These are phyloP conservation scores for Coenonympha arcania DNA, from an alignment of 2,888 invertebrate species.

Conservation along the genomic window DNA sequence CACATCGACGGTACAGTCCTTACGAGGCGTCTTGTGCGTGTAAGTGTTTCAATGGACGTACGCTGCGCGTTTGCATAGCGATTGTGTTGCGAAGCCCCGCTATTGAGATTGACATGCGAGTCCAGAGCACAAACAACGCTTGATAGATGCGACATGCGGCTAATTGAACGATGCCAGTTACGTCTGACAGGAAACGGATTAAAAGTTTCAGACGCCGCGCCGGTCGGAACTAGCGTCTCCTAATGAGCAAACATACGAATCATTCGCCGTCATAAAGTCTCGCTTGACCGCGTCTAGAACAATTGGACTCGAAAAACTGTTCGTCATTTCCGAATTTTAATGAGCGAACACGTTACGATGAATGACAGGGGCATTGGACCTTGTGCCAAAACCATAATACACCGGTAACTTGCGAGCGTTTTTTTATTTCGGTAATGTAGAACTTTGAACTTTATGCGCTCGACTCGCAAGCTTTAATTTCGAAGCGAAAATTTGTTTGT, in stretches of 20 bases:
- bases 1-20: constrained; percentile 31
- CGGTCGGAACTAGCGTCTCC: constrained; percentile 37
- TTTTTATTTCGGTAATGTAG: constrained; percentile 11
- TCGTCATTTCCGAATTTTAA: constrained; percentile 71
- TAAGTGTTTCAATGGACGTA: constrained; percentile 63
- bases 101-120: constrained; percentile 58
- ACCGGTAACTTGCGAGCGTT: constrained; percentile 32
- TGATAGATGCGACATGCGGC: constrained; percentile 41
- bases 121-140: constrained; percentile 48
- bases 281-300: constrained; percentile 57
- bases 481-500: constrained; percentile 19
- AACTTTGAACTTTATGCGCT: constrained; percentile 35
- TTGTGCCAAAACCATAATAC: constrained; percentile 60
- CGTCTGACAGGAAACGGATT: constrained; percentile 42
- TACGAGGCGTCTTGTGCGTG: constrained; percentile 34
- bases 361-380: constrained; percentile 64
- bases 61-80: constrained; percentile 45
- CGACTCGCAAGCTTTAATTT: constrained; percentile 26
- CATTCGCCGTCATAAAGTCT: constrained; percentile 49
- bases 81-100: constrained; percentile 43
- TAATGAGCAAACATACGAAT: constrained; percentile 46
- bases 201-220: constrained; percentile 38
- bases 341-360: constrained; percentile 52
- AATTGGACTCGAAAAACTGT: constrained; percentile 58
- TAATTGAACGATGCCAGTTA: constrained; percentile 61